Evolutionary conservation across 2,888 invertebrate genomes (phyloP).

Genomic region (Steinernema hermaphroditum): DNA sequence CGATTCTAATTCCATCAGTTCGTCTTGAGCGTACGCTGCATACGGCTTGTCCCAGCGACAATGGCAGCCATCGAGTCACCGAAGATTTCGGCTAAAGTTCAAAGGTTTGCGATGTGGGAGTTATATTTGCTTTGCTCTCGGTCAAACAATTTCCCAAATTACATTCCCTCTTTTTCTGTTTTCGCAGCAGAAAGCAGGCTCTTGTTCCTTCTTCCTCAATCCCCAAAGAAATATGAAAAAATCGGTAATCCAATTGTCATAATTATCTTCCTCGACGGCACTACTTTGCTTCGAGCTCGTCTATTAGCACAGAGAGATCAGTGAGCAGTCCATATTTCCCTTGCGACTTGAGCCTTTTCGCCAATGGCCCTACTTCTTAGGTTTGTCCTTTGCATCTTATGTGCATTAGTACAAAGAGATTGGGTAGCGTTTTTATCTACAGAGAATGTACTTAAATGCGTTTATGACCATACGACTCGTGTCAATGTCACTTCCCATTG

Average conservation of each 20-base stretch:
- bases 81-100: background rate
- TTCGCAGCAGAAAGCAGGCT: too few species aligned
- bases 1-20: background rate
- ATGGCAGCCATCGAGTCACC: background rate
- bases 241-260: background rate
- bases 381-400: too few species aligned
- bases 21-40: background rate
- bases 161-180: too few species aligned
- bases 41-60: background rate
- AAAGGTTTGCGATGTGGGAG: background rate
- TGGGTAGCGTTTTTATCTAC: too few species aligned
- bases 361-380: too few species aligned
- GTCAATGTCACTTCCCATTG: too few species aligned
- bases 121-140: background rate
- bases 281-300: background rate
- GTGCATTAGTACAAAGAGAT: too few species aligned
- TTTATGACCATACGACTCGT: too few species aligned
- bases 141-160: background rate
- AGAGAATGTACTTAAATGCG: too few species aligned
- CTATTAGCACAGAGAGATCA: background rate
- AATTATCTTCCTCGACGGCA: constrained; percentile 10
- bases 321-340: constrained; percentile 13
- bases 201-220: too few species aligned
- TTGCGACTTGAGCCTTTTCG: background rate
- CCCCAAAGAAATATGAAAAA: constrained; percentile 6